Evolutionary conservation across 2,113 vertebrate species (phyloP), one percentile per base, ranked within the genome.

Genomic region (Corynorhinus townsendii): DNA sequence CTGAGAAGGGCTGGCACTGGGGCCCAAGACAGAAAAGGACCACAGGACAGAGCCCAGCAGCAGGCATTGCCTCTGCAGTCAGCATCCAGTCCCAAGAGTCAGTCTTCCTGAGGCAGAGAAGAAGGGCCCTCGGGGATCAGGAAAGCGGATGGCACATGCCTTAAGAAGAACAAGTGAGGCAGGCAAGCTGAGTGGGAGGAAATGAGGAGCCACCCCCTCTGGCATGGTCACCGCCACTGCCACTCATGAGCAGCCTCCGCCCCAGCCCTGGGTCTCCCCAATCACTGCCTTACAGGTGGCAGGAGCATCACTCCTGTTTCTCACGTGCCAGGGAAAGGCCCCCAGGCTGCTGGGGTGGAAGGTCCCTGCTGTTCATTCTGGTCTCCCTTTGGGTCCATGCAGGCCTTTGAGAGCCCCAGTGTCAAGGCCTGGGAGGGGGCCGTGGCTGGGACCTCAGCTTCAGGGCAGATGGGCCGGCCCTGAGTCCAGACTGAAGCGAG

Each of bases 161-260:
- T 52, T 49, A 59, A 40, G 76, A 71, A 10, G 43, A 69, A 47
- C 38, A 59, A 38, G n/a, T 20, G 43, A 64, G 35, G 40, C 10
- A 72, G 52, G 40, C 38, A 45, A 35, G 10, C n/a, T 4, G 12
- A 73, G 7, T 2, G 33, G 73, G 14, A n/a, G 20, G 19, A 88
- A 84, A 90, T 4, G 52, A 26, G 28, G 11, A 68, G 69, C 26
- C 7, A 1, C 4, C 17, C 11, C 24, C 59, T 28, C 40, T 28
- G 89, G 82, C 30, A 5, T 40, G 85, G 77, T 47, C 40, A 72
- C 54, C 54, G 22, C 6, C 24, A 2, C 11, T 30, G 33, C 12
- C 30, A 2, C 11, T n/a, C 0, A 0, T 0, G 11, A 49, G 26
- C 47, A 28, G 54, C 49, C 4, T 12, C 20, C 1, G 3, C 43